phyloP scores from a whole-genome alignment of 92 coral and sea anemone genomes.

The Nematostella vectensis region DNA sequence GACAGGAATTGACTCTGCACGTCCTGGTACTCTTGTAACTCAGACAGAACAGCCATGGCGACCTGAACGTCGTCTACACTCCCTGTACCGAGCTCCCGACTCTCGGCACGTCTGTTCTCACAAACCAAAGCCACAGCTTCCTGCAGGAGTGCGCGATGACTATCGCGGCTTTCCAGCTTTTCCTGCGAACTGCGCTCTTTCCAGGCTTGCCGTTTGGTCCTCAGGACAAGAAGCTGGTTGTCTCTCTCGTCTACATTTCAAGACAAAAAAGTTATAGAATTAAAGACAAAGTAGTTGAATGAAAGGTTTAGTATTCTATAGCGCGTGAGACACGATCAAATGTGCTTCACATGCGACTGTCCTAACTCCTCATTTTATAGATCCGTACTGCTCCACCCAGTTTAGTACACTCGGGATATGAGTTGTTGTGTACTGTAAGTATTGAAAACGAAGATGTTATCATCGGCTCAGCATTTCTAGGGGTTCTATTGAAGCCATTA shows the following conservation, averaged over 20 bases:
- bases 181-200: conserved; percentile 72
- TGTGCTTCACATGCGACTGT: too few relatives aligned
- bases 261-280: not conserved
- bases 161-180: conserved; percentile 52
- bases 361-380: too few relatives aligned
- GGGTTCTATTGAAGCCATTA: too few relatives aligned
- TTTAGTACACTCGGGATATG: too few relatives aligned
- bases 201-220: conserved; percentile 89
- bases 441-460: too few relatives aligned
- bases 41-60: conserved; percentile 62
- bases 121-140: conserved; percentile 85
- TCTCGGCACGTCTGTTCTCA: conserved; percentile 71
- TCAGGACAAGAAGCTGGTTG: conserved; percentile 86
- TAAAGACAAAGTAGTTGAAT: not conserved
- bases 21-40: conserved; percentile 82
- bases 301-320: too few relatives aligned
- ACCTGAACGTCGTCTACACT: conserved; percentile 58
- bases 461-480: too few relatives aligned
- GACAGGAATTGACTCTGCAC: conserved; percentile 60
- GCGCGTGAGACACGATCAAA: too few relatives aligned
- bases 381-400: too few relatives aligned
- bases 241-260: conserved; percentile 66
- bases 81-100: conserved; percentile 42
- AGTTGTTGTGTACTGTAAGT: too few relatives aligned
- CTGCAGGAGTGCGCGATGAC: conserved; percentile 63